Evolutionary conservation across 2,888 invertebrate species (phyloP).

Genomic region (Drosophila diplacantha): DNA sequence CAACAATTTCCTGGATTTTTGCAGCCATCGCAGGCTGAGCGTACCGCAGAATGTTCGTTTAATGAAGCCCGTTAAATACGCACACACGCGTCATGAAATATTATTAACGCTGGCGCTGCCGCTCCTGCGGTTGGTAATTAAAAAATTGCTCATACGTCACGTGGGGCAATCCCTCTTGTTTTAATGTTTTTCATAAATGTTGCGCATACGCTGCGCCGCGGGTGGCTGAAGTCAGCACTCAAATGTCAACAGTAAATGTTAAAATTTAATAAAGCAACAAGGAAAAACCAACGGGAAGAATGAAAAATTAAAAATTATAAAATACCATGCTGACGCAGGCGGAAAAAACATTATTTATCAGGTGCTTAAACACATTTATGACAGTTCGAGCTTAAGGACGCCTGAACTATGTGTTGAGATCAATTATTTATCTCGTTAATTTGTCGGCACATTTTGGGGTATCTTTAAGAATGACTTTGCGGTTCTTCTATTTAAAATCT

Average conservation of each 20-base stretch:
- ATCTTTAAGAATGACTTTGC: neutral
- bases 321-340: slow-evolving; percentile 19
- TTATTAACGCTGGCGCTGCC: slow-evolving; percentile 36
- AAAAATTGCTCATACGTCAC: slow-evolving; percentile 54
- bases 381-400: slow-evolving; percentile 20
- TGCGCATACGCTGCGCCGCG: slow-evolving; percentile 40
- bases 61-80: slow-evolving; percentile 43
- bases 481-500: neutral
- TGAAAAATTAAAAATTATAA: slow-evolving; percentile 36
- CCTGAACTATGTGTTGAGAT: slow-evolving; percentile 3
- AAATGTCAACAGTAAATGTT: slow-evolving; percentile 50
- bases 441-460: neutral
- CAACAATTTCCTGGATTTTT: slow-evolving; percentile 16
- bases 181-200: slow-evolving; percentile 48
- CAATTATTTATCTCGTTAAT: slow-evolving; percentile 5
- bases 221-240: slow-evolving; percentile 44
- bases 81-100: slow-evolving; percentile 34
- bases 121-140: slow-evolving; percentile 49
- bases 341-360: slow-evolving; percentile 21
- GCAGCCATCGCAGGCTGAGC: slow-evolving; percentile 1
- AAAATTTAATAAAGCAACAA: slow-evolving; percentile 43
- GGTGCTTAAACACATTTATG: slow-evolving; percentile 27
- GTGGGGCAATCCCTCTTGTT: slow-evolving; percentile 39
- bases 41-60: slow-evolving; percentile 34
- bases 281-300: slow-evolving; percentile 4